phyloP scores from a whole-genome alignment of 2,113 vertebrate species.

The Dinomys branickii region DNA sequence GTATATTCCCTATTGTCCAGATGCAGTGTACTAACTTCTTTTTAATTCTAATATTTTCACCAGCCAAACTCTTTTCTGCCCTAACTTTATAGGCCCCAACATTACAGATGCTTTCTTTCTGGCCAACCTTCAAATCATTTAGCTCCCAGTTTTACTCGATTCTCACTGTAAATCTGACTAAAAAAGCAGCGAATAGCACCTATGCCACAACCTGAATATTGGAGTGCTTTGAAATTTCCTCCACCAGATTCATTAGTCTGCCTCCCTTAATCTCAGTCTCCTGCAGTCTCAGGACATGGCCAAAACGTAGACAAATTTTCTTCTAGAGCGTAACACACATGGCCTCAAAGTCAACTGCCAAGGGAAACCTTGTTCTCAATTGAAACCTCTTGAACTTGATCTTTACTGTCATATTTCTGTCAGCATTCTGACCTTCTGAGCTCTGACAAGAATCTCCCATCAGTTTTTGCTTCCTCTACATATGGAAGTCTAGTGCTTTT shows the following conservation, averaged over 20 bases:
- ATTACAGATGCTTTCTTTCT: background rate
- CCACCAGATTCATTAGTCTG: background rate
- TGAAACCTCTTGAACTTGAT: background rate
- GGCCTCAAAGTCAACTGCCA: background rate
- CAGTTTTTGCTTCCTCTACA: background rate
- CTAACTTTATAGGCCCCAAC: background rate
- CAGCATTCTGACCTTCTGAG: background rate
- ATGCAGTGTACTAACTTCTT: background rate
- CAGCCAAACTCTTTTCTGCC: background rate
- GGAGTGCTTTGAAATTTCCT: background rate
- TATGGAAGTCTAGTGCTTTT: background rate
- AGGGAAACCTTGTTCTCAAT: background rate
- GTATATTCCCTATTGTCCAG: background rate
- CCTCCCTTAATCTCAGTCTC: background rate
- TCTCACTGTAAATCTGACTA: background rate
- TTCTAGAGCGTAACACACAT: background rate
- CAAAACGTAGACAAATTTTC: background rate
- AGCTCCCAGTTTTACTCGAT: background rate
- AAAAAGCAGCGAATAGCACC: background rate
- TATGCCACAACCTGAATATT: background rate
- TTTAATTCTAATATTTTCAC: background rate
- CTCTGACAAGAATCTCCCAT: background rate
- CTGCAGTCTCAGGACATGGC: background rate
- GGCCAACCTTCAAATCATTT: background rate
- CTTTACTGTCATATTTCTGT: background rate